phyloP scores from a whole-genome alignment of 1,140 invertebrate genomes.

The Eciton burchellii region DNA sequence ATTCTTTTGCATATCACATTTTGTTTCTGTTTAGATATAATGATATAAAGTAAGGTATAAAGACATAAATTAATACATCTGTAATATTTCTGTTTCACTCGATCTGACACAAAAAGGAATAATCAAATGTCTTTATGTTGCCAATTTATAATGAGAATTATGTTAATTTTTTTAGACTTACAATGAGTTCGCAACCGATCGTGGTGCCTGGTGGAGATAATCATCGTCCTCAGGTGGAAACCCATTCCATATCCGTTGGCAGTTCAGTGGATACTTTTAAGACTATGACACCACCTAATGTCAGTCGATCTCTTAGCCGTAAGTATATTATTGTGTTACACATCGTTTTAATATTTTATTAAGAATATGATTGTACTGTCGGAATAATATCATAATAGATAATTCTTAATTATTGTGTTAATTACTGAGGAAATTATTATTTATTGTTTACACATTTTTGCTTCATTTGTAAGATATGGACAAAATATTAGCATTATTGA shows the following conservation, averaged over 20 bases:
- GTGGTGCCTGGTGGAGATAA: constrained; percentile 83
- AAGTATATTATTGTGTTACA: constrained; percentile 67
- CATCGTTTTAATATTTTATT: constrained; percentile 19
- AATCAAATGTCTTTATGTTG: neutral
- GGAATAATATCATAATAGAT: neutral
- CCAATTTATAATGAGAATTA: neutral
- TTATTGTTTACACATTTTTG: neutral
- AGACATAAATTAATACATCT: no score
- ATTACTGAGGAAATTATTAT: constrained; percentile 12
- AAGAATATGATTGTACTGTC: neutral
- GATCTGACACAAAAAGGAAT: neutral
- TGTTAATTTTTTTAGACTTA: constrained; percentile 38
- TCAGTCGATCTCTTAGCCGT: constrained; percentile 80
- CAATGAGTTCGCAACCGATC: constrained; percentile 83
- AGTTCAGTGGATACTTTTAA: constrained; percentile 77
- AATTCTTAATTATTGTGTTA: neutral
- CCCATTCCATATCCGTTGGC: constrained; percentile 78
- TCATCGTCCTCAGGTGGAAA: constrained; percentile 75
- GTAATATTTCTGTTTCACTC: no score
- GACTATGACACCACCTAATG: constrained; percentile 82
- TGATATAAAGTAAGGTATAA: no score
- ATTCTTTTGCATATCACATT: no score
- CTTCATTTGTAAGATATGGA: neutral
- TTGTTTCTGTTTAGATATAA: no score
- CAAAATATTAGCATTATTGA: neutral